Base-by-base conservation (phyloP, 1,140 invertebrate species). In the Galendromus occidentalis region DNA sequence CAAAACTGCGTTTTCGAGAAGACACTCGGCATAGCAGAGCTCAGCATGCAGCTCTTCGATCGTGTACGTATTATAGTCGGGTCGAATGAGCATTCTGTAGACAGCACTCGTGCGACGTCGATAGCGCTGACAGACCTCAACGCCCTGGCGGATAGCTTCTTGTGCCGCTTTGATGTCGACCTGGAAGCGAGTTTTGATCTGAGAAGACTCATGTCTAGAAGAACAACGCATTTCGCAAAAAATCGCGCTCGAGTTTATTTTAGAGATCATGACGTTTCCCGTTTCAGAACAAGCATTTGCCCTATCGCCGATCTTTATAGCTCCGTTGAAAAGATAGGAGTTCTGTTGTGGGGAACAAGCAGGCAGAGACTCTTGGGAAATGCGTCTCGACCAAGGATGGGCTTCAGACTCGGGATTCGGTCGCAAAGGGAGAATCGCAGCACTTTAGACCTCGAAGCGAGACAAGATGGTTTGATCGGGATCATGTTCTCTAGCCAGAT, bases 31-130 rank as follows among this genome's bases (percentile, higher is more conserved):
- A 76, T 91, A 90, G 73, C 89, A 91, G 28, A 97, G 75, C 74
- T 98, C 92, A 1, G 93, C 93, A 79, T 97, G 93, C 20, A 91
- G 84, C 78, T 97, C 88, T 74, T 86, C 81, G 86, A 78, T 72
- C 20, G 86, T 85, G 68, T 86, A 86, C 42, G 76, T 72, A 72
- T 86, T 82, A 69, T 86, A 91, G 74, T 89, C 87, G 14, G 81
- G 76, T 75, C 82, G 84, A 17, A 59, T 33, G 51, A 59, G 51
- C 51, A 59, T 59, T 72, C 83, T 85, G 2, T 91, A 84, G 69
- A 89, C 87, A 51, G 91, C 75, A 0, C 85, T 84, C 42, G 76
- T 83, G 71, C 86, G 85, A 68, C 82, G 82, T 29, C 87, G 79
- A 69, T 83, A 81, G 55, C 80, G 77, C 66, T 85, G 82, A 71